These are phyloP conservation scores for Archips xylosteana DNA, from an alignment of 2,888 invertebrate genomes.

Conservation along the genomic window DNA sequence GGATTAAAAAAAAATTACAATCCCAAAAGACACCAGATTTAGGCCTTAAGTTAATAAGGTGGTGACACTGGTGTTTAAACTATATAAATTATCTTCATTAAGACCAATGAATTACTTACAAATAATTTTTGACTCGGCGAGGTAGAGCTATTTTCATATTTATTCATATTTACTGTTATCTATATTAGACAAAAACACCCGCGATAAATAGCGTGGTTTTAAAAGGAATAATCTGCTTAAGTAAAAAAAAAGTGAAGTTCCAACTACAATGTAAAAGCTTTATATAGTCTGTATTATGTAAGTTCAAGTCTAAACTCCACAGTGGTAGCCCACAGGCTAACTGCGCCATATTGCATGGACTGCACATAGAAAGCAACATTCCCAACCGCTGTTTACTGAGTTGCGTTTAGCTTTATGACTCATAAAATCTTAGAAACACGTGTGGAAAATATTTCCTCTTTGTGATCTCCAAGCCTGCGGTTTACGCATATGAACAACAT, in stretches of 20 bases:
- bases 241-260: not conserved
- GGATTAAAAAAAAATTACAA: too few species aligned
- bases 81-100: too few species aligned
- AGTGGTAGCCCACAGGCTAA: constrained; percentile 16
- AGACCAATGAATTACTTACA: too few species aligned
- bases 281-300: not conserved
- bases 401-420: constrained; percentile 62
- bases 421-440: constrained; percentile 52
- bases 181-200: too few species aligned
- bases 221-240: too few species aligned
- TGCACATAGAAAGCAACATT: constrained; percentile 44
- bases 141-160: too few species aligned
- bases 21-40: too few species aligned
- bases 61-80: too few species aligned
- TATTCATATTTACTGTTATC: too few species aligned
- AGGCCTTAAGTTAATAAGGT: too few species aligned
- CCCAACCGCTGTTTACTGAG: constrained; percentile 50
- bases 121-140: too few species aligned
- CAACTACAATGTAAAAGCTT: not conserved
- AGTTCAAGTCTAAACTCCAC: not conserved
- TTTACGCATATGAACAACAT: constrained; percentile 14
- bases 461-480: constrained; percentile 35
- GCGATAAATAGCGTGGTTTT: too few species aligned
- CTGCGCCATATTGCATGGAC: not conserved
- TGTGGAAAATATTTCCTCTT: constrained; percentile 59